A percentile compares a stretch with the other conserved stretches of the same genome.
Evolutionary conservation across 2,888 invertebrate species (phyloP).

Genomic region (Acanthosepion lycidas): DNA sequence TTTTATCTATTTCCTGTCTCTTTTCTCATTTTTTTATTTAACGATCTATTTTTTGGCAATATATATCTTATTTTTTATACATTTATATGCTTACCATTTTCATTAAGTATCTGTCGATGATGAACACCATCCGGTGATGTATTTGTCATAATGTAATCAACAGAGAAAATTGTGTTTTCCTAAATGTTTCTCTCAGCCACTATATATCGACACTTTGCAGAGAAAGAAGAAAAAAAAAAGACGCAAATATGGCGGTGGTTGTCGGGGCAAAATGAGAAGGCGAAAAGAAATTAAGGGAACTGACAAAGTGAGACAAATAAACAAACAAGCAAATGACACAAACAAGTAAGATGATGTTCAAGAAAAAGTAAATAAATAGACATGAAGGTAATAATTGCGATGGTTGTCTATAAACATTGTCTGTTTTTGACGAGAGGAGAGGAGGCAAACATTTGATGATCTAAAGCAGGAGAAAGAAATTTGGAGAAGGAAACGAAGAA

Average conservation of each 20-base stretch:
- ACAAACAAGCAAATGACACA: background rate
- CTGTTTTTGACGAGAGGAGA: background rate
- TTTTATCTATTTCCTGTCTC: background rate
- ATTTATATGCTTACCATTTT: slow-evolving; percentile 11
- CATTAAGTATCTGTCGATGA: slow-evolving; percentile 33
- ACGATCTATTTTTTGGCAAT: background rate
- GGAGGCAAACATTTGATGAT: background rate
- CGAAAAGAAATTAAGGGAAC: background rate
- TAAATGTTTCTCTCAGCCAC: slow-evolving; percentile 1
- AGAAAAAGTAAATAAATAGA: background rate
- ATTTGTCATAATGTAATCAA: slow-evolving; percentile 33
- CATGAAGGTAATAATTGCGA: background rate
- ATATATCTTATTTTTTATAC: background rate
- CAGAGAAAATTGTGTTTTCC: slow-evolving; percentile 14
- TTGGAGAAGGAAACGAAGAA: background rate
- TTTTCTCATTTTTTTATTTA: background rate
- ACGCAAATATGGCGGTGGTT: background rate
- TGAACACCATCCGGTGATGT: slow-evolving; percentile 33
- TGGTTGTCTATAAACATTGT: background rate
- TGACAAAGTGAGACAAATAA: background rate
- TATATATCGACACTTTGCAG: background rate
- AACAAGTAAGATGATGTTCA: background rate
- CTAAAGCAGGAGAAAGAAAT: background rate
- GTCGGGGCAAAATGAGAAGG: background rate
- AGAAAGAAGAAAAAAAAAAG: background rate